Evolutionary conservation across 1,140 invertebrate genomes (phyloP).

Genomic region (Drosophila neocordata): DNA sequence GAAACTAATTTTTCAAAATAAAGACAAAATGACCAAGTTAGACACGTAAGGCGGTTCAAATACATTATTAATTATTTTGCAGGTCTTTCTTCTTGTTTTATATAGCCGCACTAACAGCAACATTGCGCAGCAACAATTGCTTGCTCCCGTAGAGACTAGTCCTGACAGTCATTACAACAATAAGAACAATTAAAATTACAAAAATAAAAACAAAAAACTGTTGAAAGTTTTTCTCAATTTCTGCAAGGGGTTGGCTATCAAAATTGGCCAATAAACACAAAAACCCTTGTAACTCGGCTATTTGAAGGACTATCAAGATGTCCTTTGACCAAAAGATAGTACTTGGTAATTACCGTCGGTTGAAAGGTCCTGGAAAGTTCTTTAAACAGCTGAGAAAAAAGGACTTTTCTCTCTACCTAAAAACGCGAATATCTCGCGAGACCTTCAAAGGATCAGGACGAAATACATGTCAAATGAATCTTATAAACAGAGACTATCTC

Average conservation of each 20-base stretch:
- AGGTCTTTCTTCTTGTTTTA: too few relatives aligned
- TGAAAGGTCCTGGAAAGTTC: not conserved
- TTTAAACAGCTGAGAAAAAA: not conserved
- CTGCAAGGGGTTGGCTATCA: not conserved
- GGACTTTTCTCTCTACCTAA: not conserved
- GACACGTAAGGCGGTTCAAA: too few relatives aligned
- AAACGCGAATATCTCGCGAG: not conserved
- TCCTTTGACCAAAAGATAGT: not conserved
- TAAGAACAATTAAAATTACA: too few relatives aligned
- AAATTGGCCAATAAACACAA: not conserved
- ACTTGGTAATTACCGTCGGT: not conserved
- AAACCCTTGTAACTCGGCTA: not conserved
- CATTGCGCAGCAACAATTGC: too few relatives aligned
- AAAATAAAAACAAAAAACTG: too few relatives aligned
- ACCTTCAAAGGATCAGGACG: not conserved
- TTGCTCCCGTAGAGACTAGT: too few relatives aligned
- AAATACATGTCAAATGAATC: not conserved
- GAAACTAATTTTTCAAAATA: constrained; percentile 45
- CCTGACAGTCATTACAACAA: too few relatives aligned
- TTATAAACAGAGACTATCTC: not conserved
- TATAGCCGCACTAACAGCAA: too few relatives aligned
- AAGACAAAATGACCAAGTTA: constrained; percentile 47
- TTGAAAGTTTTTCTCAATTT: too few relatives aligned
- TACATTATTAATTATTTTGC: too few relatives aligned
- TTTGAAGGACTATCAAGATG: not conserved